phyloP scores from a whole-genome alignment of 2,113 vertebrate genomes.

The Cnemophilus loriae region DNA sequence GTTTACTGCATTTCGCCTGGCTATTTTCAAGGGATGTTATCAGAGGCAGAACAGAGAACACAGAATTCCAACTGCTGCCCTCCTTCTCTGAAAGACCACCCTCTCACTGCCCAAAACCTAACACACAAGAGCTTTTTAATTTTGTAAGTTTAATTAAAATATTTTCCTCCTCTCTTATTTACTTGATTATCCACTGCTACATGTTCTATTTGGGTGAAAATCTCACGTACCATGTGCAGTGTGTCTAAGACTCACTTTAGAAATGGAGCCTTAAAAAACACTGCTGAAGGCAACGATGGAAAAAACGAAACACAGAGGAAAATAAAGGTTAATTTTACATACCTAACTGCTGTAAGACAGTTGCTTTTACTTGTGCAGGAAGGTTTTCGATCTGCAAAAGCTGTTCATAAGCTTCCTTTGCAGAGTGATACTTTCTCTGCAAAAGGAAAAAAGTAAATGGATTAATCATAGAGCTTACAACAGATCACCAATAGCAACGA shows the following conservation, averaged over 20 bases:
- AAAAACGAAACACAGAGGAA: background rate
- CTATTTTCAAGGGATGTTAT: background rate
- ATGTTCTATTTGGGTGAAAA: background rate
- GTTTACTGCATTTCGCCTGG: background rate
- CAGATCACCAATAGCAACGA: constrained; percentile 37
- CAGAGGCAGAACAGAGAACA: background rate
- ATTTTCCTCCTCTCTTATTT: constrained; percentile 14
- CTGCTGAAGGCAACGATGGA: background rate
- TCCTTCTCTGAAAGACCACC: background rate
- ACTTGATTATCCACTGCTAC: background rate
- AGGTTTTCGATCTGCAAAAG: constrained; percentile 94
- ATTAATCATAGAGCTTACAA: constrained; percentile 55
- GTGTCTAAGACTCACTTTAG: background rate
- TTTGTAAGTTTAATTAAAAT: background rate
- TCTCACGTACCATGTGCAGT: background rate
- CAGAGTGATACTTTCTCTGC: constrained; percentile 95
- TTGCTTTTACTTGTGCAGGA: constrained; percentile 97
- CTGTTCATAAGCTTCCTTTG: constrained; percentile 97
- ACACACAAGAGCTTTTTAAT: background rate
- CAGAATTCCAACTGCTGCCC: background rate
- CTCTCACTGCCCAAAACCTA: background rate
- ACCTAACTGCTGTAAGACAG: constrained; percentile 97
- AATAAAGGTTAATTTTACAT: constrained; percentile 66
- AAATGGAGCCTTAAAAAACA: constrained; percentile 11
- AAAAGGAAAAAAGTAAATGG: constrained; percentile 52